A percentile compares a stretch with the other conserved stretches of the same genome.
Conservation (phyloP, 2,797 vertebrate species). For the Crenichthys baileyi region DNA sequence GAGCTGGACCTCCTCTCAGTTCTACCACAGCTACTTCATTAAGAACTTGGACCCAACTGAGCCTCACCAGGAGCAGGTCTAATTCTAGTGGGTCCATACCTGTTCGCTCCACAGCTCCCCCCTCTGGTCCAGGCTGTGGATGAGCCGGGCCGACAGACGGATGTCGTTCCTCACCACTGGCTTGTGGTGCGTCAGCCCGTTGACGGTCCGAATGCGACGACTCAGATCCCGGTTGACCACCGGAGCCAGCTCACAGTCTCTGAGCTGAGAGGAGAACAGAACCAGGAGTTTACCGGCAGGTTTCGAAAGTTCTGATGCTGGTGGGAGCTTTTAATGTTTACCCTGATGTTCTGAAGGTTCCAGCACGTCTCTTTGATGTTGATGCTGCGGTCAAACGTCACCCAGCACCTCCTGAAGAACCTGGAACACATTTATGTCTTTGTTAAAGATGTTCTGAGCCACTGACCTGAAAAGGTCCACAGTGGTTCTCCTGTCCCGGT, state of each 20-base stretch:
- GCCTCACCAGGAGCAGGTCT: too few species aligned
- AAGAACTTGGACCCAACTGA: too few species aligned
- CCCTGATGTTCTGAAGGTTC: conserved; percentile 92
- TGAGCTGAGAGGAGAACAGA: conserved; percentile 73
- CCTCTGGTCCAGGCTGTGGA: conserved; percentile 86
- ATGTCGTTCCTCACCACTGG: conserved; percentile 90
- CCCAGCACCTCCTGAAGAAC: conserved; percentile 90
- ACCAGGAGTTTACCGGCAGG: background rate
- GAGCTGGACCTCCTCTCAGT: too few species aligned
- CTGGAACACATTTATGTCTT: conserved; percentile 56
- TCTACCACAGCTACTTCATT: too few species aligned
- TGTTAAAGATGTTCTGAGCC: too few species aligned
- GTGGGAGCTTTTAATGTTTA: conserved; percentile 44
- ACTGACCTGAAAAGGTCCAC: background rate
- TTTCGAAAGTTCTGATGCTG: background rate
- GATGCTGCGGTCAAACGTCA: conserved; percentile 89
- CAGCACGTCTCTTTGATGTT: conserved; percentile 95
- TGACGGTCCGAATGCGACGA: conserved; percentile 86
- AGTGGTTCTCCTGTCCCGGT: background rate
- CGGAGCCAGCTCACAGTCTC: conserved; percentile 89
- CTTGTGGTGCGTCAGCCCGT: conserved; percentile 88
- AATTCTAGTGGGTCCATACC: conserved; percentile 2
- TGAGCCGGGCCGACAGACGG: conserved; percentile 86
- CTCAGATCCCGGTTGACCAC: conserved; percentile 91
- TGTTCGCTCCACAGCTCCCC: conserved; percentile 84